Evolutionary conservation across 1,140 invertebrate genomes (phyloP).

Genomic region (Drosophila tani): DNA sequence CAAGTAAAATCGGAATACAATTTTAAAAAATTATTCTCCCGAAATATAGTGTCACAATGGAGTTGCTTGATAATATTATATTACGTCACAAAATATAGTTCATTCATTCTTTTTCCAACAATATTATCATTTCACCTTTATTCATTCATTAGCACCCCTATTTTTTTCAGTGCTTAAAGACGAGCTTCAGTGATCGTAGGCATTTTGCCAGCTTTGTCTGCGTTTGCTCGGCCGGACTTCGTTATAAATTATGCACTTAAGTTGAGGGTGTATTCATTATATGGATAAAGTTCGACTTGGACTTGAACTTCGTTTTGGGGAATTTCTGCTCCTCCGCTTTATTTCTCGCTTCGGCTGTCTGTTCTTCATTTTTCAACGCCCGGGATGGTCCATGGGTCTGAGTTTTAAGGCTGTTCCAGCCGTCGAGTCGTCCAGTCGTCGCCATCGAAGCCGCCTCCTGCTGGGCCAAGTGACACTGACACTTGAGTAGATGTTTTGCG

Average conservation of each 20-base stretch:
- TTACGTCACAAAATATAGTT: too few relatives aligned
- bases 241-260: constrained; percentile 84
- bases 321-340: constrained; percentile 51
- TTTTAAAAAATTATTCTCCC: too few relatives aligned
- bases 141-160: background rate
- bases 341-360: constrained; percentile 58
- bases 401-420: constrained; percentile 20
- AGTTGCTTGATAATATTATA: too few relatives aligned
- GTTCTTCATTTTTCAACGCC: constrained; percentile 83
- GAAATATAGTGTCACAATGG: too few relatives aligned
- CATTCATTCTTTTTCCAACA: too few relatives aligned
- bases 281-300: constrained; percentile 73
- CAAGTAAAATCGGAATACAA: background rate
- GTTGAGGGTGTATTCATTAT: constrained; percentile 83
- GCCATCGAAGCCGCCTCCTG: constrained; percentile 65
- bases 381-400: constrained; percentile 65
- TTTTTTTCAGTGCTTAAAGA: constrained; percentile 7
- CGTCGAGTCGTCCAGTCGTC: constrained; percentile 33
- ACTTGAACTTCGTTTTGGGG: constrained; percentile 53
- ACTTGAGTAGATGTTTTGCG: constrained; percentile 84
- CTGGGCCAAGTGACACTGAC: constrained; percentile 82
- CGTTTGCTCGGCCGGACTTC: constrained; percentile 59
- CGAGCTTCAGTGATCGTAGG: constrained; percentile 22
- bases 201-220: constrained; percentile 35
- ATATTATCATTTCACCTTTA: too few relatives aligned